Evolutionary conservation across 30 jellyfish, hydroid and myxozoan species (phyloP), one percentile per base, ranked within the genome.

Genomic region (Rhopilema esculentum): DNA sequence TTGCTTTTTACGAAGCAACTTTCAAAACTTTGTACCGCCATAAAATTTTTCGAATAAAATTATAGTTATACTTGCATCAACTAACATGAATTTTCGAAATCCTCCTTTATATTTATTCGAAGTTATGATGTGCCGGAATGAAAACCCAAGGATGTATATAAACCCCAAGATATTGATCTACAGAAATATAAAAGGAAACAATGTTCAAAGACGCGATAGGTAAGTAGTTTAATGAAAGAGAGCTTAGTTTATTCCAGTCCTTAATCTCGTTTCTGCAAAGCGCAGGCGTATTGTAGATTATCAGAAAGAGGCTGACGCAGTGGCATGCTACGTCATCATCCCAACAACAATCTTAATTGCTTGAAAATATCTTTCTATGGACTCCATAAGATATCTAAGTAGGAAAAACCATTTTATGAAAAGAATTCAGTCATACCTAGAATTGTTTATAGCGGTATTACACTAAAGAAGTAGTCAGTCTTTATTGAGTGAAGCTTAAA

Each of bases 31-130:
- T n/a, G n/a, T n/a, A n/a, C n/a, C n/a, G n/a, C n/a, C n/a, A n/a
- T n/a, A n/a, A n/a, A n/a, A n/a, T n/a, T n/a, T n/a, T n/a, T n/a
- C n/a, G n/a, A n/a, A n/a, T n/a, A n/a, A n/a, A n/a, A n/a, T n/a
- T n/a, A n/a, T n/a, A n/a, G n/a, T n/a, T n/a, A n/a, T n/a, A 12
- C 57, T 40, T 2, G 57, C 57, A 40, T 2, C 2, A n/a, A 25
- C 90, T 66, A 20, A 80, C 90, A 80, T 65, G 74, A 80, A 49
- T 50, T 80, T 80, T 30, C 65, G 62, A 23, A 22, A 80, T 53
- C 90, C 90, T 31, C 90, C 90, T 32, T 80, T 28, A 52, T 80
- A 80, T 27, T 80, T 80, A 26, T 80, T 68, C 16, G 82, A 65
- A 30, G 40, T 20, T n/a, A 65, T 2, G 70, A 80, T 80, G 28